Base-by-base conservation (phyloP, 2,113 vertebrate genomes). In the Campylomormyrus tamandua region DNA sequence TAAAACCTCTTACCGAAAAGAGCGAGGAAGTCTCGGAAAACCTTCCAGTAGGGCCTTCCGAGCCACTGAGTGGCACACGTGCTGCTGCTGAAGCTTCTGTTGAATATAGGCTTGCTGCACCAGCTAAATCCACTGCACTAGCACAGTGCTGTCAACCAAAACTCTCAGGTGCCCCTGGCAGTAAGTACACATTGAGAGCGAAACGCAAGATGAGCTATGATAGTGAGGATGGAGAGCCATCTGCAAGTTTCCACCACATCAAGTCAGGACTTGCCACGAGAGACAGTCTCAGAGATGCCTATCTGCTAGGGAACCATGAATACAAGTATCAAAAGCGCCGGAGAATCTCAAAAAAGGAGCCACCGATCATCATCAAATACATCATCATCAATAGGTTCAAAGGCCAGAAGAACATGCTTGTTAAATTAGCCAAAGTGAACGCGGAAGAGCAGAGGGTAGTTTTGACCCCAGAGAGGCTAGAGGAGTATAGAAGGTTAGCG, bases 301-400 rank as follows among this genome's bases (percentile, higher is more conserved):
- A 27, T 27, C 80, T 94, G 91, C 93, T 95, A 90, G 95, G 88
- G 77, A 90, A 89, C 10, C 94, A 92, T 39, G 94, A 95, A 2
- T 27, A 88, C 53, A 98, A 97, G 93, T 94, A 95, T 92, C 96
- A 97, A 94, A 99, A 98, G 93, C 96, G 97, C 66, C 96, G 97
- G 90, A 99, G 96, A 93, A 93, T 97, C 92, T 96, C 96, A 88
- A 97, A 96, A 94, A 99, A 98, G 92, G 95, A 99, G 87, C 98
- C 98, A 31, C 98, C 98, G 66, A 96, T 99, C 91, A 98, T 99
- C 92, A 99, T 99, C 92, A 99, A 99, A 93, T 99, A 99, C 93
- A 99, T 99, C 92, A 99, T 99, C 90, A 99, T 99, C 93, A 99
- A 99, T 95, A 95, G 98, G 92, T 99, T 99, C 94, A 99, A 98